Percentiles rank a stretch among this genome's conserved stretches.
phyloP scores from a whole-genome alignment of 2,888 invertebrate species.

The Drosophila cyrtoloma region DNA sequence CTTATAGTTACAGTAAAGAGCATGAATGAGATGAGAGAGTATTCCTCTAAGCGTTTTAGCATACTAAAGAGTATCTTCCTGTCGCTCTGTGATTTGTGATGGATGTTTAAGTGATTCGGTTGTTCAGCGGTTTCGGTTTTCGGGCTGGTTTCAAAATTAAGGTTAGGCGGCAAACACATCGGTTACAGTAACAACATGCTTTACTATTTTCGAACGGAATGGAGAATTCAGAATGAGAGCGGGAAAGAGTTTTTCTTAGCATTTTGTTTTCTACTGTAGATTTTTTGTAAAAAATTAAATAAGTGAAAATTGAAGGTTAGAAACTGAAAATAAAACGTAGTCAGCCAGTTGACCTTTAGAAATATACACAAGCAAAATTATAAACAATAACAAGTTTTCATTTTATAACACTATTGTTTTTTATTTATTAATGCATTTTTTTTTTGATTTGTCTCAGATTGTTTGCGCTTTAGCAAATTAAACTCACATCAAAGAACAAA shows the following conservation, averaged over 20 bases:
- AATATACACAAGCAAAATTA: constrained; percentile 84
- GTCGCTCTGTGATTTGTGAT: background rate
- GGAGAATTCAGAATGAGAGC: constrained; percentile 16
- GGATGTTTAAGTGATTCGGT: background rate
- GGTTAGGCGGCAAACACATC: constrained; percentile 28
- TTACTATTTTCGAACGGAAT: constrained; percentile 23
- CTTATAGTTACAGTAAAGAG: constrained; percentile 1
- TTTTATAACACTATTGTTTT: background rate
- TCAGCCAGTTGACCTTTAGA: constrained; percentile 14
- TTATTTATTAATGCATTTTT: background rate
- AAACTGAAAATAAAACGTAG: constrained; percentile 20
- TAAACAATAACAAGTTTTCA: constrained; percentile 59
- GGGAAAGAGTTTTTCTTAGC: constrained; percentile 8
- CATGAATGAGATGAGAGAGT: constrained; percentile 1
- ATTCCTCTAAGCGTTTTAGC: background rate
- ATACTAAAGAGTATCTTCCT: background rate
- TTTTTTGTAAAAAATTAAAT: constrained; percentile 10
- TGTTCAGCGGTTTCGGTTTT: background rate
- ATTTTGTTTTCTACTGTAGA: constrained; percentile 2
- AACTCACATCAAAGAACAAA: background rate
- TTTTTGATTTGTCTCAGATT: constrained; percentile 6
- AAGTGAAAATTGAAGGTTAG: constrained; percentile 17
- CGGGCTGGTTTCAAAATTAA: background rate
- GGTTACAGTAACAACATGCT: constrained; percentile 45
- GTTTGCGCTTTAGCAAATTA: constrained; percentile 10